Conservation (phyloP, 2,888 invertebrate genomes). For the Seira ritae region DNA sequence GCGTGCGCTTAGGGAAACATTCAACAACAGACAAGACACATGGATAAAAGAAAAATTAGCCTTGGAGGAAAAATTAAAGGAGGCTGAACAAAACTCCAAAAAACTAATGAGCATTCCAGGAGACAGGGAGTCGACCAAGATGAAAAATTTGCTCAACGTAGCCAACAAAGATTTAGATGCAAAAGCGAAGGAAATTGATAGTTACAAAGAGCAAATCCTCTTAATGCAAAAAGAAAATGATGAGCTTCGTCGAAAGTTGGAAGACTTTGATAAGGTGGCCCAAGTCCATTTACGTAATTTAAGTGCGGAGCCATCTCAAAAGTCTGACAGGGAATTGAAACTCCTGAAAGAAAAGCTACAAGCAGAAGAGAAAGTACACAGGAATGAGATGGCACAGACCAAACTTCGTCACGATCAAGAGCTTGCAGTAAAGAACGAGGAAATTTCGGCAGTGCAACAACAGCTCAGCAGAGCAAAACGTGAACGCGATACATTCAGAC, state of each 20-base stretch:
- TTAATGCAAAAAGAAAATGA: constrained; percentile 86
- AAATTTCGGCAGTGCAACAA: constrained; percentile 87
- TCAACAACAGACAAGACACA: constrained; percentile 81
- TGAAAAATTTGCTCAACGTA: constrained; percentile 84
- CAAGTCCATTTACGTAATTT: constrained; percentile 81
- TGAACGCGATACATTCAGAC: constrained; percentile 92
- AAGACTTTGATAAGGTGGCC: constrained; percentile 89
- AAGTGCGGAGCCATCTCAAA: constrained; percentile 57
- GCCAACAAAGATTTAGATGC: constrained; percentile 85
- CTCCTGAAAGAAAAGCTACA: constrained; percentile 82
- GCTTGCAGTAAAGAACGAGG: constrained; percentile 87
- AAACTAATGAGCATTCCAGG: constrained; percentile 73
- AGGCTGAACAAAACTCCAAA: constrained; percentile 75
- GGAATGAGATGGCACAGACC: constrained; percentile 86
- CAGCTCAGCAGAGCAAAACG: constrained; percentile 88
- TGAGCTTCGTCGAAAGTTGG: constrained; percentile 86
- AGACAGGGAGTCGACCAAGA: constrained; percentile 75
- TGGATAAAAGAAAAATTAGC: constrained; percentile 85
- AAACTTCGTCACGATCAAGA: constrained; percentile 91
- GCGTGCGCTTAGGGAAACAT: constrained; percentile 81
- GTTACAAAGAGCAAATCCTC: constrained; percentile 84
- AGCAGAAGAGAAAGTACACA: constrained; percentile 84
- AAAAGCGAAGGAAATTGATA: constrained; percentile 82
- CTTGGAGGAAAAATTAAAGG: constrained; percentile 78
- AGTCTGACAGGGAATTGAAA: constrained; percentile 85